Evolutionary conservation across 2,113 vertebrate species (phyloP).

Genomic region (Catharus fuscescens): DNA sequence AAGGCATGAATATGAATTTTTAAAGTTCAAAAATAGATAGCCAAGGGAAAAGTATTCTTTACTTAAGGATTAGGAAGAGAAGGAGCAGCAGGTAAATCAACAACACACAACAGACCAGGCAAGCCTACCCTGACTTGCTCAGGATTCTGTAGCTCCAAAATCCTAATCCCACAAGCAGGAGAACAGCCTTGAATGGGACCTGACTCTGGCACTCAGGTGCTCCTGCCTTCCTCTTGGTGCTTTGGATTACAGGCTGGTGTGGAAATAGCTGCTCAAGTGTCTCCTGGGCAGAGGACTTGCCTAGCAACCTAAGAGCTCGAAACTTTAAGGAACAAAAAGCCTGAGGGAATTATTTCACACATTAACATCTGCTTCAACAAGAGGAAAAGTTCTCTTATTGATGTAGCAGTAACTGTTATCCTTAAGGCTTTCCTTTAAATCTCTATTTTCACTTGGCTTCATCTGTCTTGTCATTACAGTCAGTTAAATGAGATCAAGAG

Average conservation of each 20-base stretch:
- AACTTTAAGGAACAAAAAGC: background rate
- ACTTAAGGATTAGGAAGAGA: background rate
- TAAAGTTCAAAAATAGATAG: background rate
- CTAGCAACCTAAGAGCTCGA: background rate
- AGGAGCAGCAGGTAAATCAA: background rate
- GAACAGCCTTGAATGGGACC: background rate
- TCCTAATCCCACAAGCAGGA: background rate
- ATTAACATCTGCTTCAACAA: background rate
- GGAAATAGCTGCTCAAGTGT: background rate
- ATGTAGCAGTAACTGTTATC: background rate
- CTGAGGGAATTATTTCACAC: background rate
- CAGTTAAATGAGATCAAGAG: background rate
- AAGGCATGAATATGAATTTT: background rate
- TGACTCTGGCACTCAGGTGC: background rate
- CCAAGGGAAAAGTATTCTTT: background rate
- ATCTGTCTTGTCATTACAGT: background rate
- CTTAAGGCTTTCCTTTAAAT: background rate
- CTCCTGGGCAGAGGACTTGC: background rate
- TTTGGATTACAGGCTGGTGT: background rate
- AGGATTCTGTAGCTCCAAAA: accelerated
- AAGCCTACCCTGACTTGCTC: background rate
- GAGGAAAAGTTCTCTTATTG: background rate
- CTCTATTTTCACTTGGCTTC: background rate
- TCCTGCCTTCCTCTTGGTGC: background rate
- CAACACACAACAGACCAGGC: accelerated